phyloP scores from a whole-genome alignment of 2,797 vertebrate genomes.

The Melanitta fusca region DNA sequence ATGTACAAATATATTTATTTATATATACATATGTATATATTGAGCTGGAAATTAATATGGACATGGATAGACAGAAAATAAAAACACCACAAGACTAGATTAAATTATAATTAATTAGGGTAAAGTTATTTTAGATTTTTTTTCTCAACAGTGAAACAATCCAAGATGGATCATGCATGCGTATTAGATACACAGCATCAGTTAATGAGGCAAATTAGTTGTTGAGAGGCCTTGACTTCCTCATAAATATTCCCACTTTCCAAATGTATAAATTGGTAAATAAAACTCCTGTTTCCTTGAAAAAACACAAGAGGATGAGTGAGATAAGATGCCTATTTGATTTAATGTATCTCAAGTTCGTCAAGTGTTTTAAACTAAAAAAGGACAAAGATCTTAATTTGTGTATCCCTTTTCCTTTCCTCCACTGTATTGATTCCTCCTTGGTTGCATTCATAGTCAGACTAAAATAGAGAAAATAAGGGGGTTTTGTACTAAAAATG shows the following conservation, averaged over 20 bases:
- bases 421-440: conserved; percentile 37
- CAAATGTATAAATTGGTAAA: conserved; percentile 55
- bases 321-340: conserved; percentile 28
- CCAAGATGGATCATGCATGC: not conserved
- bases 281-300: conserved; percentile 35
- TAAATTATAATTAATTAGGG: conserved; percentile 28
- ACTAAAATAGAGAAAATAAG: conserved; percentile 60
- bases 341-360: conserved; percentile 36
- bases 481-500: conserved; percentile 71
- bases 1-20: not conserved
- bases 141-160: not conserved
- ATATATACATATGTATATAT: not conserved
- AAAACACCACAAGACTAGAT: not conserved
- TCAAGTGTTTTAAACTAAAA: conserved; percentile 51
- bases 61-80: not conserved
- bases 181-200: not conserved
- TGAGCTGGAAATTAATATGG: not conserved
- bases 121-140: conserved; percentile 4
- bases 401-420: conserved; percentile 27
- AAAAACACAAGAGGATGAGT: not conserved
- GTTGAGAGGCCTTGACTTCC: conserved; percentile 4
- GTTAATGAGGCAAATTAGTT: not conserved
- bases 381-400: not conserved
- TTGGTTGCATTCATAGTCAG: conserved; percentile 50
- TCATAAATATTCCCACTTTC: conserved; percentile 49